Conservation (phyloP, 2,113 vertebrate genomes). For the Platichthys flesus region DNA sequence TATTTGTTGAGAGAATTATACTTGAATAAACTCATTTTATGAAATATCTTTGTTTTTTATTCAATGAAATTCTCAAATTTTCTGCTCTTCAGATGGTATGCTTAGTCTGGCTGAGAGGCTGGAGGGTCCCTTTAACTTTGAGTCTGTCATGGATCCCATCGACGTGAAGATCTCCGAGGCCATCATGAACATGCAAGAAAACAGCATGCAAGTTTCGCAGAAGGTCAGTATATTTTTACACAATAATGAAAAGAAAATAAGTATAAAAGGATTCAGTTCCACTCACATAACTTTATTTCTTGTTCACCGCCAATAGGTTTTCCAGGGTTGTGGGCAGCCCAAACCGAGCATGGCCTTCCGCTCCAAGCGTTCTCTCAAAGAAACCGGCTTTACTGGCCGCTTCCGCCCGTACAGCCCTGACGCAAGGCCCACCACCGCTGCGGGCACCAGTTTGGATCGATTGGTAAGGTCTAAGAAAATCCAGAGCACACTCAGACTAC, state of each 20-base stretch:
- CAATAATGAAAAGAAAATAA: not conserved
- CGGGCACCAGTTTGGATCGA: conserved; percentile 94
- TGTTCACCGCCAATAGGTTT: conserved; percentile 83
- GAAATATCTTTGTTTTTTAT: not conserved
- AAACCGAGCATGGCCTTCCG: conserved; percentile 81
- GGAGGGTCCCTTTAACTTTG: conserved; percentile 97
- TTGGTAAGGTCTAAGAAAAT: conserved; percentile 82
- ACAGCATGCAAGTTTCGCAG: conserved; percentile 96
- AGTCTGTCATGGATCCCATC: conserved; percentile 96
- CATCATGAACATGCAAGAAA: conserved; percentile 99
- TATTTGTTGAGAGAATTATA: no score
- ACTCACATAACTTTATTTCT: not conserved
- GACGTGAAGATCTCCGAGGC: conserved; percentile 98
- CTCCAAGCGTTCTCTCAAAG: conserved; percentile 85
- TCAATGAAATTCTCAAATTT: not conserved
- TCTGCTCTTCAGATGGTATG: conserved; percentile 88
- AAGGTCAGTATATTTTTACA: conserved; percentile 83
- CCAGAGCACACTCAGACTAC: no score
- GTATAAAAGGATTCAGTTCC: not conserved
- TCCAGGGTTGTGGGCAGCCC: conserved; percentile 97
- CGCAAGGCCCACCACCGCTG: conserved; percentile 93
- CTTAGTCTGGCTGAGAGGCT: conserved; percentile 91
- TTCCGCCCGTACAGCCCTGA: conserved; percentile 93
- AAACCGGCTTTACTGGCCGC: conserved; percentile 87
- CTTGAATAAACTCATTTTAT: not conserved